Evolutionary conservation across 2,888 invertebrate genomes (phyloP), one percentile per base, ranked within the genome.

Genomic region (Drosophila vallismaia): DNA sequence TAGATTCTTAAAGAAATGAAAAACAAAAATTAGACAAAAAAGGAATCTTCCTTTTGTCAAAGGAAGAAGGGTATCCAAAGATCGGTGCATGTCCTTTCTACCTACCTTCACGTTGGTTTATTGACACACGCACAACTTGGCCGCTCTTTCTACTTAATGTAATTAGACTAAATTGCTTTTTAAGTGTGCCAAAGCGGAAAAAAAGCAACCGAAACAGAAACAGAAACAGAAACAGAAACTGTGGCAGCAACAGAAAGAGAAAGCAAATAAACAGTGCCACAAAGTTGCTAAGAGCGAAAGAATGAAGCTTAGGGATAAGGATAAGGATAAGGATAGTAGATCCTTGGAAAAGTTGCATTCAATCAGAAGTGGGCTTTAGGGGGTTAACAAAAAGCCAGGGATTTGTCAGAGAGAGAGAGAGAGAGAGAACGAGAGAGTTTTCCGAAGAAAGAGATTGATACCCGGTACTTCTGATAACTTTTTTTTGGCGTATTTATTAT

Each of bases 151-250:
- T 77, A 85, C 88, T 85, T 87, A 87, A 83, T 86, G 88, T 87
- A 81, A 84, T 87, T 84, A 87, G 88, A 86, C 76, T 82, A 84
- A 84, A 84, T 84, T 87, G 88, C 84, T 84, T 84, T 84, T 84
- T 84, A 88, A 84, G 88, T 86, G 83, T 79, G 79, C 59, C 71
- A 73, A 79, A 63, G 62, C 77, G 62, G 58, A 70, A 71, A 70
- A 70, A 71, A 66, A 67, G 50, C 44, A 57, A 49, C n/a, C n/a
- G n/a, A n/a, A n/a, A n/a, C n/a, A n/a, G n/a, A n/a, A n/a, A n/a
- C n/a, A 62, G 31, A 48, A 36, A 7, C 31, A 31, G 31, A 8
- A 31, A 7, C 8, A 2, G 31, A n/a, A n/a, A n/a, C 19, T 19
- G 19, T 19, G 19, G 19, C 19, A 19, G 19, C 19, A 29, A 29